Percentiles rank a stretch among this genome's conserved stretches.
Evolutionary conservation across 2,797 vertebrate genomes (phyloP).

Genomic region (Tapirus indicus): DNA sequence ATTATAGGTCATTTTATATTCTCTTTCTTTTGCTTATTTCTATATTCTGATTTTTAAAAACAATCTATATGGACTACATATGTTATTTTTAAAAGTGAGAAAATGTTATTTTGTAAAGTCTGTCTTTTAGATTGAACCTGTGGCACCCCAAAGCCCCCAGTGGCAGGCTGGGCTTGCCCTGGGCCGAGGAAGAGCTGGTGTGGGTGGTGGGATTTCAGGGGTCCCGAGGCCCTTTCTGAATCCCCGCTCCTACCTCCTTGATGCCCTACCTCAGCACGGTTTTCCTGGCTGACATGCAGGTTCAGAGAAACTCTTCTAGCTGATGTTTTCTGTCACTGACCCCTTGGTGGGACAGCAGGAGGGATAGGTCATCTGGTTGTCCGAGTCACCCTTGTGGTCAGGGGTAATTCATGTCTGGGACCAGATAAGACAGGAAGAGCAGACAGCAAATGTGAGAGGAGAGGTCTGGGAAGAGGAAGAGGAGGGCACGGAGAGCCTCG

Average conservation of each 20-base stretch:
- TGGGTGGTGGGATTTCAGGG: background rate
- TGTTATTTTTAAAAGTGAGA: background rate
- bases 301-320: too few species aligned
- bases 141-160: background rate
- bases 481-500: background rate
- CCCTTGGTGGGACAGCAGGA: background rate
- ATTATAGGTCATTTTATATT: slow-evolving; percentile 24
- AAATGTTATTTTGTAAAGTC: background rate
- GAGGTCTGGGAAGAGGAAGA: background rate
- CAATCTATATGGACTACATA: background rate
- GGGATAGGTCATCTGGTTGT: background rate
- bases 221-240: background rate
- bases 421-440: background rate
- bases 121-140: background rate
- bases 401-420: background rate
- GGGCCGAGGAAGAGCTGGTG: fast-evolving
- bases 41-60: background rate
- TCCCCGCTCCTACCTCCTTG: fast-evolving
- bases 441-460: background rate
- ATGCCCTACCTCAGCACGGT: too few species aligned
- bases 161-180: fast-evolving
- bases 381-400: background rate
- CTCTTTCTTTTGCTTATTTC: background rate
- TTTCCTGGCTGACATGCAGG: background rate
- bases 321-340: background rate